Percentiles rank a stretch among this genome's conserved stretches.
phyloP scores from a whole-genome alignment of 2,797 vertebrate genomes.

The Alfaro cultratus region DNA sequence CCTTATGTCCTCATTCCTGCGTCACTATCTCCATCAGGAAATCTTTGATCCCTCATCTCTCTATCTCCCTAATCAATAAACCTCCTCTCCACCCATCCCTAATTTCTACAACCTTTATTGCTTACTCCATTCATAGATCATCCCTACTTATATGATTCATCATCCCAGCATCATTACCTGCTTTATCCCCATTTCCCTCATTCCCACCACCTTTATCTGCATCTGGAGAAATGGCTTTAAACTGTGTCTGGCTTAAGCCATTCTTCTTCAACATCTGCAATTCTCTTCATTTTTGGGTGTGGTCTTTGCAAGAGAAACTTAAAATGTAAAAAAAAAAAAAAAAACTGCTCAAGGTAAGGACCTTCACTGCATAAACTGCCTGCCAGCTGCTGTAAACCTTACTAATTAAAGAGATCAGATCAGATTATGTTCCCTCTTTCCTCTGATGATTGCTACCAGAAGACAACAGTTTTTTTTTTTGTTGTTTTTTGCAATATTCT shows the following conservation, averaged over 20 bases:
- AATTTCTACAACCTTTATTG: not conserved
- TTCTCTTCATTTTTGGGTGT: not conserved
- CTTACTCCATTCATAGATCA: not conserved
- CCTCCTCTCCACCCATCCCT: not conserved
- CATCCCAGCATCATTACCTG: not conserved
- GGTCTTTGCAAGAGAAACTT: not conserved
- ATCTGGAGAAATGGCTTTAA: not conserved
- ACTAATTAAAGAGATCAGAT: conserved; percentile 4
- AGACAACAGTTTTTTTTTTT: not conserved
- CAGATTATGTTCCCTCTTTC: not conserved
- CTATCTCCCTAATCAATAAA: not conserved
- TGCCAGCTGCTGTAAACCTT: not conserved
- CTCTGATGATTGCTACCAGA: conserved; percentile 4
- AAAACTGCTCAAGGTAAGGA: not conserved
- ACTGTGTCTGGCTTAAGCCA: not conserved
- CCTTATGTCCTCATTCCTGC: not conserved
- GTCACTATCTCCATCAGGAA: not conserved
- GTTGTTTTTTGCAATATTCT: not conserved
- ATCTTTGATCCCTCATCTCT: not conserved
- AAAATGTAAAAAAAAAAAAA: not conserved
- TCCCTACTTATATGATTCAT: not conserved
- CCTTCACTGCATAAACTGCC: not conserved
- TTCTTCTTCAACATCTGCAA: not conserved
- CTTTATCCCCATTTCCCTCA: not conserved
- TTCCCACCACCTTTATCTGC: not conserved